Evolutionary conservation across 1,140 invertebrate genomes (phyloP).

Genomic region (Orussus abietinus): DNA sequence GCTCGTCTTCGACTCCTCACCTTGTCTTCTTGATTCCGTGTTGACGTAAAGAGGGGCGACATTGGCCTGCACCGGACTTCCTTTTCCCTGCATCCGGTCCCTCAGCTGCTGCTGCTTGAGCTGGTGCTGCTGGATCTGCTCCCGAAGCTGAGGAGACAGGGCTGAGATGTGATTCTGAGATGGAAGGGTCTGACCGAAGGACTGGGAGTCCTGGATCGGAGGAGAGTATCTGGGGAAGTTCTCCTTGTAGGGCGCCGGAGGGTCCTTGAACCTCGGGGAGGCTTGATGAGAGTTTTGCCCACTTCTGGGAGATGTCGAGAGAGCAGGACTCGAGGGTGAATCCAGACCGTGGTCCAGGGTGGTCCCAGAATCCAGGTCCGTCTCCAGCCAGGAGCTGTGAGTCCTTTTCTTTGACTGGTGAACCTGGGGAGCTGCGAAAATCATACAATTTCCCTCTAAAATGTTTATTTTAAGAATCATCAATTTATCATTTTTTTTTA

Average conservation of each 20-base stretch:
- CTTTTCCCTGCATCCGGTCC: conserved; percentile 45
- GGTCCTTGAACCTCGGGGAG: conserved; percentile 29
- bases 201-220: conserved; percentile 10
- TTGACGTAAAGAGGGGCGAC: conserved; percentile 50
- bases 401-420: conserved; percentile 49
- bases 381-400: conserved; percentile 75
- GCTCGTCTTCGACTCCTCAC: no score
- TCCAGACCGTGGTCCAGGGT: conserved; percentile 60
- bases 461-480: neutral
- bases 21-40: conserved; percentile 35
- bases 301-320: conserved; percentile 31
- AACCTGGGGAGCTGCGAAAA: conserved; percentile 29
- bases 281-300: conserved; percentile 23
- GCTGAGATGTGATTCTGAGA: conserved; percentile 32
- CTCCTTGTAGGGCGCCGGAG: conserved; percentile 16
- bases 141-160: conserved; percentile 37
- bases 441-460: conserved; percentile 2
- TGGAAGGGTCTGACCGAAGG: conserved; percentile 12
- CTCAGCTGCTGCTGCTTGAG: conserved; percentile 43
- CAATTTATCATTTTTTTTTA: no score
- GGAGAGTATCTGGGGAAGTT: conserved; percentile 18
- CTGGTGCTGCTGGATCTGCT: conserved; percentile 46
- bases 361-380: conserved; percentile 78
- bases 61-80: conserved; percentile 30
- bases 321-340: conserved; percentile 35